A percentile compares a stretch with the other conserved stretches of the same genome.
These are phyloP conservation scores for Lapara coniferarum DNA, from an alignment of 2,888 invertebrate genomes.

Conservation along the genomic window DNA sequence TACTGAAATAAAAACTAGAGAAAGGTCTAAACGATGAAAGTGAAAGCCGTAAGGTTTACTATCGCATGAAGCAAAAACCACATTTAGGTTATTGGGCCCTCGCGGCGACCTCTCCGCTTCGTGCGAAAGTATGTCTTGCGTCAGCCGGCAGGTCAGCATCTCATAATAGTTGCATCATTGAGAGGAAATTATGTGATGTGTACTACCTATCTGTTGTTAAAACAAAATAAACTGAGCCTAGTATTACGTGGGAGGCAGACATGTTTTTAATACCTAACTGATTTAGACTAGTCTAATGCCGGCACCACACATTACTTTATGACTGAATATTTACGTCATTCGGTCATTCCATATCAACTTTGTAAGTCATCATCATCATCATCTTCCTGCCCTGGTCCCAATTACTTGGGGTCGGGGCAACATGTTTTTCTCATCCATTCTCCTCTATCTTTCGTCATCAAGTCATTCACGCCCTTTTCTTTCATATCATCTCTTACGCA, in stretches of 20 bases:
- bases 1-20: constrained; percentile 25
- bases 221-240: constrained; percentile 17
- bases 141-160: constrained; percentile 67
- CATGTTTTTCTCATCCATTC: too few relatives aligned
- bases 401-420: too few relatives aligned
- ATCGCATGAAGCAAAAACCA: constrained; percentile 46
- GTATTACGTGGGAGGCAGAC: constrained; percentile 8
- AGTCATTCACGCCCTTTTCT: too few relatives aligned
- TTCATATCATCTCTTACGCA: too few relatives aligned
- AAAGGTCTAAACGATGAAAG: constrained; percentile 41
- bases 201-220: constrained; percentile 40
- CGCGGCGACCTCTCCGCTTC: constrained; percentile 59
- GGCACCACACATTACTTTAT: too few relatives aligned
- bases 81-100: constrained; percentile 75
- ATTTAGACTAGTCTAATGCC: too few relatives aligned
- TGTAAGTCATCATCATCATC: too few relatives aligned
- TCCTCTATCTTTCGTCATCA: too few relatives aligned
- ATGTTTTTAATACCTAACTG: background rate
- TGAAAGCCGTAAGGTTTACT: constrained; percentile 46
- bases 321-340: too few relatives aligned
- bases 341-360: too few relatives aligned
- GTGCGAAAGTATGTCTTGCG: constrained; percentile 78
- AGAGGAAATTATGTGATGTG: constrained; percentile 53
- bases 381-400: too few relatives aligned
- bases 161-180: constrained; percentile 72